Evolutionary conservation across 2,888 invertebrate genomes (phyloP).

Genomic region (Metalampra italica): DNA sequence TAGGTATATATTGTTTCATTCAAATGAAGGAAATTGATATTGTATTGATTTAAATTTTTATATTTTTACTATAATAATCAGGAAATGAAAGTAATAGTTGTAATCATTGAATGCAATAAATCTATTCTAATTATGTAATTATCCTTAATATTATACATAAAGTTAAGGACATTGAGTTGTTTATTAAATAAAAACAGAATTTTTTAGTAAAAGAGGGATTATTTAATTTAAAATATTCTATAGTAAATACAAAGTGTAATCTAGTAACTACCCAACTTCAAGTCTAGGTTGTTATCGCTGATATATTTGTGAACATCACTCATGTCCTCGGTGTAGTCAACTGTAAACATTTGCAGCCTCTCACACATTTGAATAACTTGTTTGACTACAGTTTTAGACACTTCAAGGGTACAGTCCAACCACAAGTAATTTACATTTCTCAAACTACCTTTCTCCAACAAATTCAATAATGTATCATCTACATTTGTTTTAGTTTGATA

Average conservation of each 20-base stretch:
- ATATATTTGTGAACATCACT: slow-evolving; percentile 56
- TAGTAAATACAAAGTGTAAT: slow-evolving; percentile 20
- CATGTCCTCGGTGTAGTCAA: slow-evolving; percentile 53
- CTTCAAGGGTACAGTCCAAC: slow-evolving; percentile 69
- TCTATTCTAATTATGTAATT: slow-evolving; percentile 1
- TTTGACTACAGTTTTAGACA: slow-evolving; percentile 56
- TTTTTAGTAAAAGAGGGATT: slow-evolving; percentile 24
- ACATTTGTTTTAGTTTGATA: slow-evolving; percentile 63
- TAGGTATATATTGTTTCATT: too few species aligned
- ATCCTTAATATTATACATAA: too few species aligned
- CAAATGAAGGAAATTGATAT: too few species aligned
- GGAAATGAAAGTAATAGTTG: neutral
- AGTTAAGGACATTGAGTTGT: too few species aligned
- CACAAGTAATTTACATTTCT: slow-evolving; percentile 54
- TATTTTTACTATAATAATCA: too few species aligned
- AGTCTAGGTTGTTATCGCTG: slow-evolving; percentile 61
- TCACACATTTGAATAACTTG: slow-evolving; percentile 57
- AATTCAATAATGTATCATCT: slow-evolving; percentile 48
- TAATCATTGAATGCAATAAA: slow-evolving; percentile 8
- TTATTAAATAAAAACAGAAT: slow-evolving; percentile 13
- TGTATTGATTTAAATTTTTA: too few species aligned
- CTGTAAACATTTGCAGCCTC: slow-evolving; percentile 55
- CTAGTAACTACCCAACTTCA: slow-evolving; percentile 66
- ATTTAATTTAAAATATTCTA: slow-evolving; percentile 27
- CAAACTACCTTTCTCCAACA: slow-evolving; percentile 55